phyloP scores from a whole-genome alignment of 2,113 vertebrate species.

The Procavia capensis region DNA sequence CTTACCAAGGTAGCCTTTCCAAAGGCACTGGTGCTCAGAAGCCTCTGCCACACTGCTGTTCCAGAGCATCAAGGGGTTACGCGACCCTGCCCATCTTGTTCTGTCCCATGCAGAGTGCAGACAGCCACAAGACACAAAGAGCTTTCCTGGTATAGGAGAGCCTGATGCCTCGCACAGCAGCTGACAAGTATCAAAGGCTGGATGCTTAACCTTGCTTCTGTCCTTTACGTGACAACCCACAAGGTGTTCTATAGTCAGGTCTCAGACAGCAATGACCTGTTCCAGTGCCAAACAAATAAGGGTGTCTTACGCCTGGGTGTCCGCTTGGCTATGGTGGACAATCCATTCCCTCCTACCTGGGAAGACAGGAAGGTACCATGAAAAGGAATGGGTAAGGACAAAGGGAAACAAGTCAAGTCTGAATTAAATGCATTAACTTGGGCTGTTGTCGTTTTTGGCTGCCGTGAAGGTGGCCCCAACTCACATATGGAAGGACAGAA shows the following conservation, averaged over 20 bases:
- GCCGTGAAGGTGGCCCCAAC: too few species aligned
- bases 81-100: background rate
- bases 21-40: background rate
- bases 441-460: too few species aligned
- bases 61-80: background rate
- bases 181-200: background rate
- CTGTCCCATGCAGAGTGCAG: background rate
- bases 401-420: background rate
- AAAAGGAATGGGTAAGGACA: background rate
- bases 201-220: background rate
- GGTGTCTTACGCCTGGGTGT: background rate
- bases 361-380: background rate
- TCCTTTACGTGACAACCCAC: background rate
- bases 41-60: background rate
- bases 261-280: background rate
- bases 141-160: background rate
- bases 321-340: background rate
- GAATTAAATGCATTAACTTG: background rate
- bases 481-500: too few species aligned
- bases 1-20: background rate
- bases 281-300: background rate
- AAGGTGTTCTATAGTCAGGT: background rate
- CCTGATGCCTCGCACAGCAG: background rate
- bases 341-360: background rate
- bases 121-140: background rate